These are phyloP conservation scores for Rhincodon typus DNA, from an alignment of 2,797 vertebrate genomes.

Conservation along the genomic window DNA sequence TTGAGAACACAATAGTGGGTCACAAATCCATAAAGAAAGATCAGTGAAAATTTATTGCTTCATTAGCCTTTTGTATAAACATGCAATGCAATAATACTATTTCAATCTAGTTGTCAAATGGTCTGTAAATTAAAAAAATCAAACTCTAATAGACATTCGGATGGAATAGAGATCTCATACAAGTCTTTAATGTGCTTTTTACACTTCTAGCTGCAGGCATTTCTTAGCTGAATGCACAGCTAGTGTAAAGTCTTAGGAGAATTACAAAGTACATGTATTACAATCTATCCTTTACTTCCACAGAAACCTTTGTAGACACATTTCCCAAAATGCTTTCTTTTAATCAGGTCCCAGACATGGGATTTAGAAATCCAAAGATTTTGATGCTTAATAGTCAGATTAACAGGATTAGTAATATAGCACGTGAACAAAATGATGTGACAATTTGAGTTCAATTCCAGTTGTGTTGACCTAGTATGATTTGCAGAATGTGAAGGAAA, in stretches of 20 bases:
- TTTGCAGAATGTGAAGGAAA: not conserved
- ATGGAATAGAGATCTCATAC: constrained; percentile 25
- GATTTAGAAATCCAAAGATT: not conserved
- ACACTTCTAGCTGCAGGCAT: constrained; percentile 41
- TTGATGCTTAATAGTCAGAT: constrained; percentile 29
- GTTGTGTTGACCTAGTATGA: constrained; percentile 10
- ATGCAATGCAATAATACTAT: not conserved
- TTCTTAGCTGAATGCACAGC: constrained; percentile 39
- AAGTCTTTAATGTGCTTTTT: constrained; percentile 38
- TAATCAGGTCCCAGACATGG: not conserved
- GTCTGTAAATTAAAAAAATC: constrained; percentile 31
- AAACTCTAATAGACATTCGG: constrained; percentile 23
- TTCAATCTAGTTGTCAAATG: constrained; percentile 36
- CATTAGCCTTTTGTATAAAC: constrained; percentile 13
- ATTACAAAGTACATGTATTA: constrained; percentile 31
- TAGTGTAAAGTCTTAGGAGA: constrained; percentile 38
- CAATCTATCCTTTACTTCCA: not conserved
- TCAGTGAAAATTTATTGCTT: constrained; percentile 7
- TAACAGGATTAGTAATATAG: not conserved
- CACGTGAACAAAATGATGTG: not conserved
- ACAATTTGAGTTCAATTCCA: fast-evolving
- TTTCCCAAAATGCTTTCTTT: constrained; percentile 15
- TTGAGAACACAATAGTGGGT: not conserved
- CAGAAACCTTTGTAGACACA: not conserved
- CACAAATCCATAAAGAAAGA: not conserved